Percentiles rank a stretch among this genome's conserved stretches.
These are phyloP conservation scores for Penaeus indicus DNA, from an alignment of 1,140 invertebrate genomes.

Conservation along the genomic window DNA sequence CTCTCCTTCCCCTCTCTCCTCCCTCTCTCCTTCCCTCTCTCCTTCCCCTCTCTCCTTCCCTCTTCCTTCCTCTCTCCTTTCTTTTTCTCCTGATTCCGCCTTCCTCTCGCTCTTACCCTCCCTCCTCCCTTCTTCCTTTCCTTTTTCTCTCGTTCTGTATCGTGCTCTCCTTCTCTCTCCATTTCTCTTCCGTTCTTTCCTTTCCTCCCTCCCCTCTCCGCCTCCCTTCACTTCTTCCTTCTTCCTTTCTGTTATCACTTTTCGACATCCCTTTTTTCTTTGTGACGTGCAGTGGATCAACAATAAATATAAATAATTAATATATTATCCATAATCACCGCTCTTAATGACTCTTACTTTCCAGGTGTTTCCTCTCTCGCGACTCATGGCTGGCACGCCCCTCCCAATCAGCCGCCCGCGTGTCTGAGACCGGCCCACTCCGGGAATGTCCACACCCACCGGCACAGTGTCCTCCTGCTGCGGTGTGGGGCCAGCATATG, in stretches of 20 bases:
- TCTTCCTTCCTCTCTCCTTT: background rate
- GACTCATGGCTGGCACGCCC: slow-evolving; percentile 50
- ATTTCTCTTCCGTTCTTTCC: background rate
- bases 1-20: background rate
- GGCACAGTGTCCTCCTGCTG: slow-evolving; percentile 67
- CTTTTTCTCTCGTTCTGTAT: background rate
- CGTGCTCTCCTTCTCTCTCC: no score
- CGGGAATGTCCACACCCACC: slow-evolving; percentile 53
- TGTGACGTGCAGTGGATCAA: background rate
- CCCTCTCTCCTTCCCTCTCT: background rate
- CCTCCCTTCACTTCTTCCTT: background rate
- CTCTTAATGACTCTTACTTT: background rate
- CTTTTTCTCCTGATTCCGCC: background rate
- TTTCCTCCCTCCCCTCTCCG: background rate
- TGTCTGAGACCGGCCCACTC: slow-evolving; percentile 60
- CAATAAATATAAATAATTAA: background rate
- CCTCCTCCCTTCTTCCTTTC: background rate
- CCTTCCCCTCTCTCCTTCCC: background rate
- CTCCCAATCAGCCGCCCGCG: slow-evolving; percentile 53
- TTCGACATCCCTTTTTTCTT: background rate
- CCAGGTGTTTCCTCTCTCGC: slow-evolving; percentile 60
- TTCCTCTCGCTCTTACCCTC: background rate
- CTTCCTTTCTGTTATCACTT: no score
- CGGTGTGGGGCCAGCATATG: slow-evolving; percentile 67
- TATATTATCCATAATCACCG: background rate